A percentile compares a stretch with the other conserved stretches of the same genome.
phyloP scores from a whole-genome alignment of 2,797 vertebrate genomes.

The Fratercula arctica region DNA sequence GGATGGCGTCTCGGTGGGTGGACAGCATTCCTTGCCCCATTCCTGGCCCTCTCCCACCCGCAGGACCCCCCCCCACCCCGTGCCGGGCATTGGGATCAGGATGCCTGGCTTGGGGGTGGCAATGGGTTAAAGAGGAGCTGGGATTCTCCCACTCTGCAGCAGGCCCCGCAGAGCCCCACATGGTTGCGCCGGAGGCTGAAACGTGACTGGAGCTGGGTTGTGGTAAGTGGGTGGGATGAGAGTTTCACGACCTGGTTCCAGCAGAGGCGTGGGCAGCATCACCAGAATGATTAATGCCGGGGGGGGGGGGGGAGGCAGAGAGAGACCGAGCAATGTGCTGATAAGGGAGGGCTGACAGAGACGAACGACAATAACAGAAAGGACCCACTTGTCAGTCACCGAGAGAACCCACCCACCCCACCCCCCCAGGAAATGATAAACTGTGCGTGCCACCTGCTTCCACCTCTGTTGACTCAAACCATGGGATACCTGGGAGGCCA shows the following conservation, averaged over 20 bases:
- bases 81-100: not conserved
- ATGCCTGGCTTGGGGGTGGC: not conserved
- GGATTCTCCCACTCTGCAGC: not conserved
- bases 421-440: not conserved
- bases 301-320: not conserved
- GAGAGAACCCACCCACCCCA: not conserved
- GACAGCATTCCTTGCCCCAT: not conserved
- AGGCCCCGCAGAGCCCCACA: not conserved
- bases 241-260: slow-evolving; percentile 26
- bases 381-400: not conserved
- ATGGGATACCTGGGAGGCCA: not conserved
- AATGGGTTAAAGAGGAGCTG: not conserved
- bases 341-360: not conserved
- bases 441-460: not conserved
- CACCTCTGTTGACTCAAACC: not conserved
- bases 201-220: slow-evolving; percentile 1
- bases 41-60: not conserved
- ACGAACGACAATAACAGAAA: not conserved
- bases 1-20: not conserved
- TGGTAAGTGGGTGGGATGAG: slow-evolving; percentile 36
- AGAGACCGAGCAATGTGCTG: not conserved
- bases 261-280: slow-evolving; percentile 48
- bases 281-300: slow-evolving; percentile 5
- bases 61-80: not conserved
- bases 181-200: slow-evolving; percentile 11